A percentile compares a stretch with the other conserved stretches of the same genome.
phyloP scores from a whole-genome alignment of 2,888 invertebrate species.

The Xanthia icteritia region DNA sequence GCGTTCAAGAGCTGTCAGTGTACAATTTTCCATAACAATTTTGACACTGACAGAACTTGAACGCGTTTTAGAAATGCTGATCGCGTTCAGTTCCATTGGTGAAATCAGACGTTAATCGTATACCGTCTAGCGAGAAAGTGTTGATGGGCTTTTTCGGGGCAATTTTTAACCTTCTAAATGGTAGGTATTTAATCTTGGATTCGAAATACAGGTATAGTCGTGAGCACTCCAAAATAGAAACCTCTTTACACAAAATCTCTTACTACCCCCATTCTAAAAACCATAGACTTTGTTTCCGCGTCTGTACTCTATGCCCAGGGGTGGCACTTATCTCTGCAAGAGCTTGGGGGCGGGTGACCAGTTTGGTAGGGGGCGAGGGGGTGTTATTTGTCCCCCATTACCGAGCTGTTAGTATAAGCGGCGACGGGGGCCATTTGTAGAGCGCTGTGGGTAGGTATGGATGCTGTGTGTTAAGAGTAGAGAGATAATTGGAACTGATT shows the following conservation, averaged over 20 bases:
- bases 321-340: conserved; percentile 68
- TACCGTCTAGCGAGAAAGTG: too few relatives aligned
- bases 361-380: conserved; percentile 27
- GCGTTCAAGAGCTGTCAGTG: too few relatives aligned
- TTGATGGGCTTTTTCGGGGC: too few relatives aligned
- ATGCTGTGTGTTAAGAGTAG: conserved; percentile 13
- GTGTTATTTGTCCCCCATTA: conserved; percentile 69
- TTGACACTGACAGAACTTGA: too few relatives aligned
- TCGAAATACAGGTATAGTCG: too few relatives aligned
- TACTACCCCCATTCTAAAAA: background rate
- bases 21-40: too few relatives aligned
- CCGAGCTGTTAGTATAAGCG: conserved; percentile 67
- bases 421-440: conserved; percentile 52
- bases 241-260: background rate
- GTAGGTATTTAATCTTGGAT: too few relatives aligned
- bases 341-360: conserved; percentile 52
- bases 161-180: too few relatives aligned
- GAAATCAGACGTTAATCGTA: too few relatives aligned
- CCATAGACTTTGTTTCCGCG: conserved; percentile 23
- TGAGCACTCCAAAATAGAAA: background rate
- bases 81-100: too few relatives aligned
- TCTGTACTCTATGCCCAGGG: conserved; percentile 61
- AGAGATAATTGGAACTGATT: conserved; percentile 50
- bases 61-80: too few relatives aligned
- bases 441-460: conserved; percentile 33